These are phyloP conservation scores for Orientallactaga bullata DNA, from an alignment of 2,113 vertebrate genomes.

Conservation along the genomic window DNA sequence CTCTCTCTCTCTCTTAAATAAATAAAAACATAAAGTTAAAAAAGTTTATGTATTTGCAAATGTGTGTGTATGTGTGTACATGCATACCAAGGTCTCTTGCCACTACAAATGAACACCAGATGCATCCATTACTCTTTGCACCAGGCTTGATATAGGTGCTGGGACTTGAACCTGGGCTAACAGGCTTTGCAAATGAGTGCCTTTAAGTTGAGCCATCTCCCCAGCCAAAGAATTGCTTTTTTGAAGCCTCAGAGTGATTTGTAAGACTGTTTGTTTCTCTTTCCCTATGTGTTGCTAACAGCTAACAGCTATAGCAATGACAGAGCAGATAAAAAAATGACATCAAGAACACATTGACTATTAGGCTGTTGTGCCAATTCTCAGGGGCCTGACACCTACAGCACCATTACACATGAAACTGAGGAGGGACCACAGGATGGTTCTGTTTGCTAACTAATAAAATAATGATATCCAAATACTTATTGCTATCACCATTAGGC, in stretches of 20 bases:
- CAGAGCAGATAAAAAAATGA: constrained; percentile 58
- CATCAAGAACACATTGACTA: constrained; percentile 52
- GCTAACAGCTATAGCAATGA: constrained; percentile 62
- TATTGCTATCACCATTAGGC: constrained; percentile 74
- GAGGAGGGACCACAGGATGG: constrained; percentile 68
- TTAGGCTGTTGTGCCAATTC: constrained; percentile 68
- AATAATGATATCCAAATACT: constrained; percentile 80
- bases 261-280: constrained; percentile 24
- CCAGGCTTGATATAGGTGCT: too few species aligned
- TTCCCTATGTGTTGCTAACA: constrained; percentile 56
- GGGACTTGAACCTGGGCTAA: too few species aligned
- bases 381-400: constrained; percentile 67
- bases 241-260: neutral
- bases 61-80: too few species aligned
- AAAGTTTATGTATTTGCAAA: too few species aligned
- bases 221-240: neutral
- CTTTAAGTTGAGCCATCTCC: too few species aligned
- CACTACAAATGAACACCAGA: too few species aligned
- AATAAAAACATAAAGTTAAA: too few species aligned
- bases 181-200: too few species aligned
- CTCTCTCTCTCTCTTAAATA: too few species aligned
- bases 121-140: too few species aligned
- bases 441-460: constrained; percentile 84
- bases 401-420: constrained; percentile 40
- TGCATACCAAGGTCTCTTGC: too few species aligned